Base-by-base conservation (phyloP, 2,888 invertebrate species). In the Drosophila multiciliata region DNA sequence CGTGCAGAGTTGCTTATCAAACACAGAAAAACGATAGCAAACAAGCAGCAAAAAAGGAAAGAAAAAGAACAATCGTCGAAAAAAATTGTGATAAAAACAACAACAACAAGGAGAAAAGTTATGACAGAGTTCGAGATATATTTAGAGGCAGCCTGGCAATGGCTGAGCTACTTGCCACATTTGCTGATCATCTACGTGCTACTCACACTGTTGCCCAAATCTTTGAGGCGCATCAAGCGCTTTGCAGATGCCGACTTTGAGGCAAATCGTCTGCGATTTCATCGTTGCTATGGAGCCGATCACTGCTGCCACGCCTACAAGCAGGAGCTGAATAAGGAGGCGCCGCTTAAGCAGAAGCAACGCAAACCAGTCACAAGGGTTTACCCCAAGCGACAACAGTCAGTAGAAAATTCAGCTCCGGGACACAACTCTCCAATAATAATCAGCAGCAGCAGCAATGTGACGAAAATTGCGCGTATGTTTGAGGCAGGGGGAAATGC, bases 391-490 rank as follows among this genome's bases (percentile, higher is more conserved):
- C 82, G 89, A 0, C 86, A 91, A 32, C 83, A 91, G 61, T 45
- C 67, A 4, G 72, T 61, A 38, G 78, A 68, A 33, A 66, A 7
- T 23, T 45, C 45, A 66, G n/a, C 58, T 23, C 58, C 7, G 49
- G 33, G 23, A 53, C 72, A 17, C 35, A 76, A 12, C 77, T 81
- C 1, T 78, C 84, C 5, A 81, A 45, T 26, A 45, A 45, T 23
- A 45, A 45, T 45, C 15, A 23, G 23, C 45, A 84, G 61, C 84
- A 87, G 15, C 48, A 92, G 87, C 50, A 86, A 92, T 76, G 92
- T 92, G 35, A 92, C 91, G 66, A 91, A 92, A 76, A 92, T 92
- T 6, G 92, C 92, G 15, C 87, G 91, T 66, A 92, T 92, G 92
- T 92, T 92, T 63, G 92, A 92, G 73, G 85, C 89, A 66, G 92